A percentile compares a stretch with the other conserved stretches of the same genome.
phyloP scores from a whole-genome alignment of 2,113 vertebrate genomes.

The Phrynosoma platyrhinos region DNA sequence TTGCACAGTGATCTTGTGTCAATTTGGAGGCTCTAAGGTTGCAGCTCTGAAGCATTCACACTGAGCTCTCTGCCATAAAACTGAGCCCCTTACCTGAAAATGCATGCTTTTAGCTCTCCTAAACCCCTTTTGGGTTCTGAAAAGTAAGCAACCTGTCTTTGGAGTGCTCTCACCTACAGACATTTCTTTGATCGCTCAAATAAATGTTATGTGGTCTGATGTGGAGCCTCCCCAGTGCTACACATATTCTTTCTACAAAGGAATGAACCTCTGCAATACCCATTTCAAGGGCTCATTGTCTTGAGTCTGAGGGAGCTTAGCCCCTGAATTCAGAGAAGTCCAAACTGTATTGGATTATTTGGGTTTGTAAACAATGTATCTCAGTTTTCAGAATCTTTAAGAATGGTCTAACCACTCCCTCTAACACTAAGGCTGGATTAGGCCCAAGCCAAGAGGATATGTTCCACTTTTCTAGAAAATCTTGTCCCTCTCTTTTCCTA shows the following conservation, averaged over 20 bases:
- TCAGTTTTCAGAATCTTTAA: background rate
- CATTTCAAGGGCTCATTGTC: background rate
- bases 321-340: background rate
- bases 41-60: background rate
- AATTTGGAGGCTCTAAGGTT: background rate
- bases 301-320: background rate
- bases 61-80: background rate
- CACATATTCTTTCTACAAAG: background rate
- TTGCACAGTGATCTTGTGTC: background rate
- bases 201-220: background rate
- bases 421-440: background rate
- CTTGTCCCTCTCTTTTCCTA: background rate
- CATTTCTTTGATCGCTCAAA: background rate
- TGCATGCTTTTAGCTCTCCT: background rate
- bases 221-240: no score
- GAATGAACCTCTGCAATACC: background rate
- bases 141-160: background rate
- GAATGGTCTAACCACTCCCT: background rate
- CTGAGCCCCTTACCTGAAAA: no score
- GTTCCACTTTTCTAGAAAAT: no score
- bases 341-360: background rate
- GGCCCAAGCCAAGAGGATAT: background rate
- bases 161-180: background rate
- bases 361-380: no score
- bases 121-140: background rate